Evolutionary conservation across 2,113 vertebrate genomes (phyloP).

Genomic region (Eudyptes chrysolophus): DNA sequence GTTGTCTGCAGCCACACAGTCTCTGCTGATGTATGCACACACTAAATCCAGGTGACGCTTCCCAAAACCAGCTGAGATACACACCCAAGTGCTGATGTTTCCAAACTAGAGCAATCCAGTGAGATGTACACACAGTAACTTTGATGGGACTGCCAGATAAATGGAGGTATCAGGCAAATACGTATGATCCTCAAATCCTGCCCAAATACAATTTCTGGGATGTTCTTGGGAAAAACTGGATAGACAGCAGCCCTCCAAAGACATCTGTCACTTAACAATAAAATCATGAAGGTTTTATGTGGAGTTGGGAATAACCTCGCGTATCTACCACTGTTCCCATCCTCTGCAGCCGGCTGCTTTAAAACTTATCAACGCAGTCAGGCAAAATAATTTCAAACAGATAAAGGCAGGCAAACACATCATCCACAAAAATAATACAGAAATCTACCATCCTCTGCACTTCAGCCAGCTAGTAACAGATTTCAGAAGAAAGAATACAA

Average conservation of each 20-base stretch:
- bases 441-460: neutral
- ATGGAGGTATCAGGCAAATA: neutral
- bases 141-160: neutral
- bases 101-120: neutral
- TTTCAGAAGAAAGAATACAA: neutral
- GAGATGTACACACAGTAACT: neutral
- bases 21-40: neutral
- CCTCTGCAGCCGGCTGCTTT: neutral
- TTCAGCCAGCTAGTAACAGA: neutral
- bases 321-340: neutral
- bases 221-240: neutral
- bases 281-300: neutral
- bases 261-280: neutral
- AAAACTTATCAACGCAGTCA: neutral
- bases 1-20: neutral
- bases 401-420: neutral
- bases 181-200: neutral
- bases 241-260: neutral
- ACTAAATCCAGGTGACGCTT: neutral
- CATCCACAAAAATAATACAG: neutral
- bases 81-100: neutral
- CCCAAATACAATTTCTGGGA: neutral
- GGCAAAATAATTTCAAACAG: neutral
- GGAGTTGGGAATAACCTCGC: neutral
- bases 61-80: neutral